Evolutionary conservation across 1,140 invertebrate species (phyloP).

Genomic region (Portunus trituberculatus): DNA sequence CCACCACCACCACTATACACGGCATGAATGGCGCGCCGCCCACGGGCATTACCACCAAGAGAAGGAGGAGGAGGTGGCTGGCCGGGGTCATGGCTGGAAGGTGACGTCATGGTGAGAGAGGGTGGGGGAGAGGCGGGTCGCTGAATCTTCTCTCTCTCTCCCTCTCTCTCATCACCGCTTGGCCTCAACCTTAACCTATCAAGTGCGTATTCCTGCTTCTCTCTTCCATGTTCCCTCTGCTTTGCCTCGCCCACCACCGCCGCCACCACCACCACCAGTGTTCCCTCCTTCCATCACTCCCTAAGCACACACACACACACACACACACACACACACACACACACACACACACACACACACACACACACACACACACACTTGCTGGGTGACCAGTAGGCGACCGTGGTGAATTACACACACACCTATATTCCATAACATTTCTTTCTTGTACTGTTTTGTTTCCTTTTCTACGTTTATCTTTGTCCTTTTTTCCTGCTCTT

Average conservation of each 20-base stretch:
- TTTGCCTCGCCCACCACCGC: not conserved
- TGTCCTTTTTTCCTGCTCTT: not conserved
- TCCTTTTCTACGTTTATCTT: not conserved
- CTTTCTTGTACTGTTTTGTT: too few species aligned
- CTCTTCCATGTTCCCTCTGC: too few species aligned
- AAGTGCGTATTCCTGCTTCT: too few species aligned
- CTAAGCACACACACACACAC: not conserved
- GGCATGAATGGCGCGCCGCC: not conserved
- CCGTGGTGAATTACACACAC: not conserved
- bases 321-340: constrained; percentile 32
- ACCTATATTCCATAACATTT: not conserved
- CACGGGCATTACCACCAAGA: not conserved
- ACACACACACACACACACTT: constrained; percentile 32
- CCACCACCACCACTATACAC: not conserved
- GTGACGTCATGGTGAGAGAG: not conserved
- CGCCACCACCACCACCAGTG: not conserved
- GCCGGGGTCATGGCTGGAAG: not conserved
- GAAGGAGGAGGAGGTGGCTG: not conserved
- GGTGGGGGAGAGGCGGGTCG: too few species aligned
- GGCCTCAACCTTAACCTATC: not conserved
- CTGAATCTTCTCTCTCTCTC: too few species aligned
- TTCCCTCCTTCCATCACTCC: too few species aligned
- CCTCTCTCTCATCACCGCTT: not conserved
- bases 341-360: constrained; percentile 32
- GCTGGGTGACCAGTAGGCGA: too few species aligned